phyloP scores from a whole-genome alignment of 2,113 vertebrate genomes.

The Hystrix brachyura region DNA sequence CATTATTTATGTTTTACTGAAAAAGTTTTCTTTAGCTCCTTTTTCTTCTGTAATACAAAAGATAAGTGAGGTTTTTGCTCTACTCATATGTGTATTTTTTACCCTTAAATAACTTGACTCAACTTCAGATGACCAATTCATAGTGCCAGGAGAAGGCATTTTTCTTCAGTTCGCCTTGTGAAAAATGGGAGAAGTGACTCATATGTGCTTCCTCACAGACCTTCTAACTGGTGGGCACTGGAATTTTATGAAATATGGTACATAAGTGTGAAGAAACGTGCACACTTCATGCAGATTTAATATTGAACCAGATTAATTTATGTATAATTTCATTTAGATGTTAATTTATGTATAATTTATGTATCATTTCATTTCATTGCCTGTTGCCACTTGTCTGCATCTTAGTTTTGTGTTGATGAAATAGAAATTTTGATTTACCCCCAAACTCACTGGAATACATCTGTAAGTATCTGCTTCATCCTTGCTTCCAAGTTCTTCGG shows the following conservation, averaged over 20 bases:
- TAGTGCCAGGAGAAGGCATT: neutral
- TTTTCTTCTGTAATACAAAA: neutral
- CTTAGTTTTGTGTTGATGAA: neutral
- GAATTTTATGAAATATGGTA: neutral
- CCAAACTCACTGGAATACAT: neutral
- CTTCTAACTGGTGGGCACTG: neutral
- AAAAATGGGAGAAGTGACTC: neutral
- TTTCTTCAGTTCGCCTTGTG: neutral
- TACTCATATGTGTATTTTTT: neutral
- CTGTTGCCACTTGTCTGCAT: neutral
- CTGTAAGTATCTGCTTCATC: neutral
- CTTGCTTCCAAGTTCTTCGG: neutral
- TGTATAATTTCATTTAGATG: neutral
- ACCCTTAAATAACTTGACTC: neutral
- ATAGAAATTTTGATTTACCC: neutral
- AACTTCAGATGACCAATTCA: neutral
- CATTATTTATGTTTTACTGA: neutral
- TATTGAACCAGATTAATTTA: neutral
- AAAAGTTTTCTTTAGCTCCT: neutral
- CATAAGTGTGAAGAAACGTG: neutral
- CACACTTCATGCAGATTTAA: neutral
- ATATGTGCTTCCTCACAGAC: neutral
- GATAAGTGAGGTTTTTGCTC: neutral
- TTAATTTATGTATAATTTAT: too few species aligned
- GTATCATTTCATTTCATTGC: too few species aligned